These are phyloP conservation scores for Fragum whitleyi DNA, from an alignment of 2,888 invertebrate species.

Conservation along the genomic window DNA sequence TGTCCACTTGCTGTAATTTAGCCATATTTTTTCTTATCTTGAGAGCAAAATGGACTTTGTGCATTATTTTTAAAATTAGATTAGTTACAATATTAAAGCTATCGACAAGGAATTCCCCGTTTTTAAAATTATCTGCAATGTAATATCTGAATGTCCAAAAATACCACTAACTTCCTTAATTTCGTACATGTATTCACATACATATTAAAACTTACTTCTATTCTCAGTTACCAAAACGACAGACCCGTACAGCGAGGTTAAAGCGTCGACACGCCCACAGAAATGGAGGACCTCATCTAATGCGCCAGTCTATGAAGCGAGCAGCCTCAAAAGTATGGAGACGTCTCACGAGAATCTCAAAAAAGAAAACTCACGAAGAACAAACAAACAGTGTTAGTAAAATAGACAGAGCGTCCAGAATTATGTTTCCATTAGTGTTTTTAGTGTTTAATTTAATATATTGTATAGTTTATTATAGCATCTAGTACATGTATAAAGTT, in stretches of 20 bases:
- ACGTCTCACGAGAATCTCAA: slow-evolving; percentile 49
- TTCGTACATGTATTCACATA: too few relatives aligned
- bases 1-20: too few relatives aligned
- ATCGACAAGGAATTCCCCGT: too few relatives aligned
- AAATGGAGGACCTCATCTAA: slow-evolving; percentile 49
- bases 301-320: slow-evolving; percentile 54
- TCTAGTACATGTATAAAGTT: slow-evolving; percentile 15
- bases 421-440: slow-evolving; percentile 94
- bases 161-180: too few relatives aligned
- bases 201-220: too few relatives aligned
- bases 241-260: slow-evolving; percentile 47
- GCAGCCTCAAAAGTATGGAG: slow-evolving; percentile 63
- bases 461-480: slow-evolving; percentile 87
- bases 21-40: too few relatives aligned
- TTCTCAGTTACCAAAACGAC: slow-evolving; percentile 37
- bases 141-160: too few relatives aligned
- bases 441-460: slow-evolving; percentile 94
- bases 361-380: slow-evolving; percentile 39
- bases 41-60: too few relatives aligned
- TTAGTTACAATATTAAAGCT: too few relatives aligned
- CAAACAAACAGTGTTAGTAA: slow-evolving; percentile 90
- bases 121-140: too few relatives aligned
- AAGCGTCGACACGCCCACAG: slow-evolving; percentile 41
- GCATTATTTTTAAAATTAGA: too few relatives aligned
- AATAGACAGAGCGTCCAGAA: slow-evolving; percentile 92